phyloP scores from a whole-genome alignment of 2,113 vertebrate genomes.

The Polyodon spathula region DNA sequence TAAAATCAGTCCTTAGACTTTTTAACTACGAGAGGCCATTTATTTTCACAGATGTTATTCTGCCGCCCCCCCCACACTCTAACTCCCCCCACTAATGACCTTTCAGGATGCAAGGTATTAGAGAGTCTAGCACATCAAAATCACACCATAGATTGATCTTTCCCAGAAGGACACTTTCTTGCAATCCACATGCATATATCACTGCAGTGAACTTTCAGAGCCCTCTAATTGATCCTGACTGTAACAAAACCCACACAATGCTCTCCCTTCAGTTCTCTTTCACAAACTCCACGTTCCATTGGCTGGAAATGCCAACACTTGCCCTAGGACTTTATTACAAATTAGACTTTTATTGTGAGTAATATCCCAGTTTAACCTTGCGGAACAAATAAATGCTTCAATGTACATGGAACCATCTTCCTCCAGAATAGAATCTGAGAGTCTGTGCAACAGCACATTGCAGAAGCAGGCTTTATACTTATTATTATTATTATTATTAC shows the following conservation, averaged over 20 bases:
- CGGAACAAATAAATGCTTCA: too few relatives aligned
- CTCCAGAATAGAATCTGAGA: too few relatives aligned
- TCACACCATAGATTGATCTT: background rate
- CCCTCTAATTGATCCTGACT: background rate
- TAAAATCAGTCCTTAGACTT: background rate
- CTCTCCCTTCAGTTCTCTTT: too few relatives aligned
- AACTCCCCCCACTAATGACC: background rate
- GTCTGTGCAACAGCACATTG: too few relatives aligned
- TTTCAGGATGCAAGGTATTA: background rate
- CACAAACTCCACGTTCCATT: too few relatives aligned
- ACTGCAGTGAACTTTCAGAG: background rate
- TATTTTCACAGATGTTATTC: background rate
- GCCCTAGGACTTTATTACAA: too few relatives aligned
- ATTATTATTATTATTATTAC: too few relatives aligned
- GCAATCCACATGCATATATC: background rate
- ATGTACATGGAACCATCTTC: too few relatives aligned
- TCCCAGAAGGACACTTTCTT: background rate
- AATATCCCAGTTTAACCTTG: too few relatives aligned
- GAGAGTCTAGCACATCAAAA: background rate
- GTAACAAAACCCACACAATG: background rate
- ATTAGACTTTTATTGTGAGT: too few relatives aligned
- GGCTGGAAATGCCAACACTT: too few relatives aligned
- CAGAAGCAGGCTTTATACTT: too few relatives aligned
- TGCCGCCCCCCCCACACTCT: background rate
- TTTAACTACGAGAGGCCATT: background rate